Evolutionary conservation across 2,797 vertebrate genomes (phyloP), one percentile per base, ranked within the genome.

Genomic region (Falco novaeseelandiae): DNA sequence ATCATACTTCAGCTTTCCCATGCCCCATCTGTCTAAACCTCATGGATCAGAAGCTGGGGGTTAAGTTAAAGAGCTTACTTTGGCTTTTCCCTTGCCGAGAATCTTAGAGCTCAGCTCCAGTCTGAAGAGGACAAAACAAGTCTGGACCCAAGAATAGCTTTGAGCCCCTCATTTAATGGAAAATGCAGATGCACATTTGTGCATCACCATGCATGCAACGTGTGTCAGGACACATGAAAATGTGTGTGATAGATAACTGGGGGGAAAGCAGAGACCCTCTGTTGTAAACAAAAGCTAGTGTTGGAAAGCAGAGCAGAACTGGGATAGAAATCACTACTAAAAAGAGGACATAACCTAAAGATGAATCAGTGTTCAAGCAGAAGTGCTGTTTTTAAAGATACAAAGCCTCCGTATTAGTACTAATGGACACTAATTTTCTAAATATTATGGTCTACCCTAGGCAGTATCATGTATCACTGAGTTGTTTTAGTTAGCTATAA

Each of bases 31-130:
- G 30, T 38, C 62, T 55, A 13, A 10, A 72, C 32, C 51, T 84
- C 6, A 2, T 0, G 7, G 42, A 59, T 90, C 66, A 87, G 86
- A 84, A 84, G 17, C 54, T 90, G 76, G 36, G 63, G 14, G 67
- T 94, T 96, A 78, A 71, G 36, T 57, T 97, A 84, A 93, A 96
- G 55, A 90, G 88, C 38, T 93, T 94, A 55, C 21, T 93, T 84
- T 21, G 54, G 62, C 55, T 91, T 95, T 92, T 85, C n/a, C 30
- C 36, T 89, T 70, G 38, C 34, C 46, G 63, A 57, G 71, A 80
- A 59, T 57, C 70, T 73, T 79, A 49, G 30, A 85, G 67, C 52
- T 97, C 74, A 70, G 55, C 36, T 89, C 36, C 51, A 32, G 17
- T 46, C 40, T 89, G 83, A 77, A 90, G n/a, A 80, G n/a, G 18